Evolutionary conservation across 2,113 vertebrate species (phyloP).

Genomic region (Mungos mungo): DNA sequence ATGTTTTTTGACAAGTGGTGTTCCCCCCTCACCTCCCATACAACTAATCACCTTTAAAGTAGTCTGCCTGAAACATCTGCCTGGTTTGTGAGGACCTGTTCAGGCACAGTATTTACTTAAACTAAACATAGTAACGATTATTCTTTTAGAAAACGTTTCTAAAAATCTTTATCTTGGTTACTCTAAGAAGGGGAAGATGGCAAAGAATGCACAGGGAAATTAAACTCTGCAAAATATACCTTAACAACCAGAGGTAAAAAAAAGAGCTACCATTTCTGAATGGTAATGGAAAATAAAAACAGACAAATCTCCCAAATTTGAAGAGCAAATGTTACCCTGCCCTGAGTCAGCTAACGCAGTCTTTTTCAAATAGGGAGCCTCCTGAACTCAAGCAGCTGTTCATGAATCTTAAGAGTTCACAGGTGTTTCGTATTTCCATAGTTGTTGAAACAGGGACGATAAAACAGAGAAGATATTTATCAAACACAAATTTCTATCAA

Average conservation of each 20-base stretch:
- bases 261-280: conserved; percentile 73
- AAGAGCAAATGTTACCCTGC: conserved; percentile 19
- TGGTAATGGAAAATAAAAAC: conserved; percentile 63
- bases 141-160: conserved; percentile 52
- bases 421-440: conserved; percentile 74
- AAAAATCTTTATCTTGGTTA: conserved; percentile 44
- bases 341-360: conserved; percentile 37
- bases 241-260: conserved; percentile 78
- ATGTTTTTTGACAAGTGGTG: background rate
- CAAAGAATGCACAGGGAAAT: conserved; percentile 25
- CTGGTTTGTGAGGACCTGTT: conserved; percentile 21
- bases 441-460: conserved; percentile 78
- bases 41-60: conserved; percentile 15
- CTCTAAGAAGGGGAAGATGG: conserved; percentile 9
- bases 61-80: conserved; percentile 29
- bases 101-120: conserved; percentile 34
- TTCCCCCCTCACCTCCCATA: background rate
- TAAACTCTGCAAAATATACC: conserved; percentile 74
- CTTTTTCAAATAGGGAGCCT: conserved; percentile 69
- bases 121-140: conserved; percentile 35
- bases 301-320: conserved; percentile 35
- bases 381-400: conserved; percentile 71
- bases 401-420: conserved; percentile 70
- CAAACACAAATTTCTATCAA: conserved; percentile 80
- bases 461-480: conserved; percentile 82